phyloP scores from a whole-genome alignment of 2,113 vertebrate species.

The Tragelaphus strepsiceros region DNA sequence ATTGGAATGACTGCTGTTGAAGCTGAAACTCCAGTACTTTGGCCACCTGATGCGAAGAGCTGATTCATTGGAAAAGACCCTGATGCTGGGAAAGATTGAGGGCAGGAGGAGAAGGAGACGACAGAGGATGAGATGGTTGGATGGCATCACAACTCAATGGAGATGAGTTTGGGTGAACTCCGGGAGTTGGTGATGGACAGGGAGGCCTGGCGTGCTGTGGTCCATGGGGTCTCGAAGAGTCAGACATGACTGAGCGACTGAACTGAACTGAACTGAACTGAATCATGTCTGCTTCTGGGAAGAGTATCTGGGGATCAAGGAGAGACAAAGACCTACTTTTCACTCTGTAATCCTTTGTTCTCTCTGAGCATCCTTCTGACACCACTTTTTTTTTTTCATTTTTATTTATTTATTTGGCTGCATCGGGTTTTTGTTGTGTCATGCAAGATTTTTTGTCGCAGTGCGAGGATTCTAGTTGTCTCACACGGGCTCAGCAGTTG shows the following conservation, averaged over 20 bases:
- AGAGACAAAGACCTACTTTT: background rate
- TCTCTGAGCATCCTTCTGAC: background rate
- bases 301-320: background rate
- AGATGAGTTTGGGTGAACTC: background rate
- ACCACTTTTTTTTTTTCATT: background rate
- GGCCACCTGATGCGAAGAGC: background rate
- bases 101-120: background rate
- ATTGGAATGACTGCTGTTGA: background rate
- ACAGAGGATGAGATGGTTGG: background rate
- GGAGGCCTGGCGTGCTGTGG: background rate
- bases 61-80: background rate
- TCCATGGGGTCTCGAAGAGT: background rate
- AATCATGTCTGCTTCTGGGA: background rate
- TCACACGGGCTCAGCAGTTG: background rate
- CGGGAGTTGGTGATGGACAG: background rate
- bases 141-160: background rate
- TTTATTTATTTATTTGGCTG: background rate
- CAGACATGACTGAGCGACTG: background rate
- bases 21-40: background rate
- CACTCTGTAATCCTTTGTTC: background rate
- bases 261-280: background rate
- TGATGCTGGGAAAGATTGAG: background rate
- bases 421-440: background rate
- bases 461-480: background rate
- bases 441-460: rapidly evolving